Evolutionary conservation across 1,140 invertebrate species (phyloP), one percentile per base, ranked within the genome.

Genomic region (Drosophila lowei): DNA sequence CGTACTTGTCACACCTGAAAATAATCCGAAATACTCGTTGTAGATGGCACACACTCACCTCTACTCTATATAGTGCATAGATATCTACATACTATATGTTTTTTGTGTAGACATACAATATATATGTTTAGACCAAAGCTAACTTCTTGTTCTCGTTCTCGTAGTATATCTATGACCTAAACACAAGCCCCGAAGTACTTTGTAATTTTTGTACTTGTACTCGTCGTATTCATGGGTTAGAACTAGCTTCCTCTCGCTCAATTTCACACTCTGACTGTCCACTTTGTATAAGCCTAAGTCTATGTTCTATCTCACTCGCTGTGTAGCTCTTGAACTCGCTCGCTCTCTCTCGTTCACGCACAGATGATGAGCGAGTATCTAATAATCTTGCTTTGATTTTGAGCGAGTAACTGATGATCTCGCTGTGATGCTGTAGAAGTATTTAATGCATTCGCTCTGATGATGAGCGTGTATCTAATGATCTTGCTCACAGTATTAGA

Each of bases 191-290:
- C 34, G 34, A 11, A 56, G 43, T 68, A 42, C 54, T 38, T 28
- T 2, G 28, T 43, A 25, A 25, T 38, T n/a, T 8, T 13, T 13
- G 11, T 38, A 11, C 41, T 23, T 21, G 25, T n/a, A 44, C 41
- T 56, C 41, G 41, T 58, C 43, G 42, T 49, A 34, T 57, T 68
- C 42, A 56, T 25, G 65, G 66, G 66, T 11, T 68, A 68, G 65
- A 16, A 71, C 57, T 44, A 61, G 38, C 30, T 34, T 52, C 15
- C 38, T 78, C 43, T 52, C 13, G 13, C 41, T 18, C 11, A 34
- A 23, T 18, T 57, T 61, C 41, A 18, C 28, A 18, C 6, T 30
- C 18, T 59, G 25, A 23, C 28, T 23, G 15, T 43, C 42, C 42
- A 34, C 38, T 44, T 54, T 59, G 46, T 63, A 15, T 70, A 48